phyloP scores from a whole-genome alignment of 2,113 vertebrate species.

The Phylloscopus trochilus region DNA sequence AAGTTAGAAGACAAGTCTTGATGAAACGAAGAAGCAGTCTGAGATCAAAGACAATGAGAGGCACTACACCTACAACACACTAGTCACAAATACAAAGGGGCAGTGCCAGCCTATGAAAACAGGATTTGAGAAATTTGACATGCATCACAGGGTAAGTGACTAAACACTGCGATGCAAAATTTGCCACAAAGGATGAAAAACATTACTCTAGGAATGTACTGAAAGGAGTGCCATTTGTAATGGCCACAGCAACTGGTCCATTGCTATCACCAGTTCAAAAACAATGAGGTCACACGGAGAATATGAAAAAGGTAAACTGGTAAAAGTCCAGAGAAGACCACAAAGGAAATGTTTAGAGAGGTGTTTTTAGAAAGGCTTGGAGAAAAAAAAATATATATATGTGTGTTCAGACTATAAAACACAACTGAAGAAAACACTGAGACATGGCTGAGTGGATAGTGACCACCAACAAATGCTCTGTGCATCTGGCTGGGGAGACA shows the following conservation, averaged over 20 bases:
- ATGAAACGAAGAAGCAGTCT: not conserved
- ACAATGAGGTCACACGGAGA: not conserved
- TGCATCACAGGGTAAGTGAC: not conserved
- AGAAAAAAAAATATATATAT: rapidly evolving
- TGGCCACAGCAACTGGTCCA: not conserved
- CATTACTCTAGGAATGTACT: not conserved
- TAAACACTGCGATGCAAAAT: not conserved
- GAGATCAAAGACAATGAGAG: not conserved
- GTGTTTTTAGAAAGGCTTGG: not conserved
- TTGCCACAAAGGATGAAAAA: not conserved
- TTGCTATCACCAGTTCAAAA: not conserved
- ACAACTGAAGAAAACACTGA: not conserved
- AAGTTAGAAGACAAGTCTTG: not conserved
- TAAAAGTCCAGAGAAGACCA: not conserved
- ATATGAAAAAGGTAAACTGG: not conserved
- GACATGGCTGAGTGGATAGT: not conserved
- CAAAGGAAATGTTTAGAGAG: not conserved
- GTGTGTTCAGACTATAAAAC: not conserved
- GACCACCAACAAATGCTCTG: not conserved
- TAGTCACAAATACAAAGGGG: not conserved
- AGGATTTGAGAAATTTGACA: not conserved
- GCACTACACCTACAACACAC: not conserved
- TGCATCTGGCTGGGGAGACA: not conserved
- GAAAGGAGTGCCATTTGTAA: not conserved
- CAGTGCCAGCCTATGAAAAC: not conserved